Conservation (phyloP, 2,797 vertebrate species). For the Esox masquinongy region DNA sequence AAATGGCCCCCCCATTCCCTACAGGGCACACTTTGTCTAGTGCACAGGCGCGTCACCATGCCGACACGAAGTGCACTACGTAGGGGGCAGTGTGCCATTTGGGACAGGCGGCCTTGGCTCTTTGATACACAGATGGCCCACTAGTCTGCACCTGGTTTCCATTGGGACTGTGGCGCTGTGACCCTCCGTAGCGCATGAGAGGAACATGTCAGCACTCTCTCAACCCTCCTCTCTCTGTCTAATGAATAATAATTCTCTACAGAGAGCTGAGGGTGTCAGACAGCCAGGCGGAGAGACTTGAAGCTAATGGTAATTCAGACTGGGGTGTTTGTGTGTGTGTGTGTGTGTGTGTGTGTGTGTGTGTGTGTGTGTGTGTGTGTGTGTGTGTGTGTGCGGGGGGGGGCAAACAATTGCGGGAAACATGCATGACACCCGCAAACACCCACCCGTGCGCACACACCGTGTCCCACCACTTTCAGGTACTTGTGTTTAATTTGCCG, state of each 20-base stretch:
- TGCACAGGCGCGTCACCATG: not conserved
- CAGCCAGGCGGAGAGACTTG: constrained; percentile 6
- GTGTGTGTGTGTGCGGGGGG: too few species aligned
- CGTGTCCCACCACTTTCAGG: not conserved
- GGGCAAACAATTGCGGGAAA: too few species aligned
- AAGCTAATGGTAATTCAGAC: constrained; percentile 51
- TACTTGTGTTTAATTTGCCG: constrained; percentile 13
- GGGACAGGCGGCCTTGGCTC: not conserved
- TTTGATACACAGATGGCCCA: constrained; percentile 71
- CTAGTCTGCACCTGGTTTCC: constrained; percentile 70
- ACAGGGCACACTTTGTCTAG: not conserved
- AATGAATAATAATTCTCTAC: constrained; percentile 45
- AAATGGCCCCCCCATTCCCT: not conserved
- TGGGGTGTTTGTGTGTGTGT: constrained; percentile 20
- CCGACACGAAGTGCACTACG: not conserved
- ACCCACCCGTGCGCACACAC: not conserved
- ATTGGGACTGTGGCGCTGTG: constrained; percentile 52
- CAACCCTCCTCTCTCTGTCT: constrained; percentile 20
- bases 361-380: too few species aligned
- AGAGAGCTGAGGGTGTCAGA: constrained; percentile 28
- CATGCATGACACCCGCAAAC: not conserved
- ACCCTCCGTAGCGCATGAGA: constrained; percentile 46
- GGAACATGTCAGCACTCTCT: constrained; percentile 66
- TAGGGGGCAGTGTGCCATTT: not conserved
- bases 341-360: too few species aligned